A percentile compares a stretch with the other conserved stretches of the same genome.
Conservation (phyloP, 2,888 invertebrate genomes). For the Drymonia ruficornis region DNA sequence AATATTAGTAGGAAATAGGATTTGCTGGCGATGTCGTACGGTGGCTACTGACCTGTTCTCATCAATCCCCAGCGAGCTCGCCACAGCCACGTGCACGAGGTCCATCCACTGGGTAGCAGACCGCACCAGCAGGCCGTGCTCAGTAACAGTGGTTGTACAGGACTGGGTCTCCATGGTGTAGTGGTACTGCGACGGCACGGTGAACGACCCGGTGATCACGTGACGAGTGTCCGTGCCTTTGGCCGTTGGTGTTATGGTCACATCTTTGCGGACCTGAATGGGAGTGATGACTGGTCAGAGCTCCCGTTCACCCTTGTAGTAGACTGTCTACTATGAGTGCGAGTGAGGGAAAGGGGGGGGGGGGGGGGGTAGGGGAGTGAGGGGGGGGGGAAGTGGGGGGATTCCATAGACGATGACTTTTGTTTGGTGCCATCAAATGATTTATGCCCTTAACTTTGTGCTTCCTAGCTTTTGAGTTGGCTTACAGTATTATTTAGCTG, state of each 20-base stretch:
- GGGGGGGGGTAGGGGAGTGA: no score
- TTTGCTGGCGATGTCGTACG: no score
- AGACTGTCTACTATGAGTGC: no score
- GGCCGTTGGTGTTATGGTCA: constrained; percentile 56
- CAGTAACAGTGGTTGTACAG: constrained; percentile 62
- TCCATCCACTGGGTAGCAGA: constrained; percentile 88
- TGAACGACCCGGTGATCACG: constrained; percentile 83
- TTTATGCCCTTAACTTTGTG: no score
- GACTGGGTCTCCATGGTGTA: constrained; percentile 91
- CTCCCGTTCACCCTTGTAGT: no score
- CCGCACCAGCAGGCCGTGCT: constrained; percentile 58
- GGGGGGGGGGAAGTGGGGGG: no score
- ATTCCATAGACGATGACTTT: no score
- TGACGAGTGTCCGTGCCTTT: constrained; percentile 71
- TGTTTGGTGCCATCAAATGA: no score
- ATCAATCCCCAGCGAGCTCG: constrained; percentile 80
- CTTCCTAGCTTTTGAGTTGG: no score
- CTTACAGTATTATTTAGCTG: no score
- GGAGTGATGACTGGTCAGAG: not conserved
- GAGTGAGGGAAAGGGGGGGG: no score
- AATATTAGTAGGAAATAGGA: no score
- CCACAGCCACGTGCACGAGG: constrained; percentile 82
- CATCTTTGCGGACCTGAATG: constrained; percentile 65
- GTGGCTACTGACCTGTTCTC: constrained; percentile 85
- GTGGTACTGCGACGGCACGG: constrained; percentile 88